A percentile compares a stretch with the other conserved stretches of the same genome.
Conservation (phyloP, 2,797 vertebrate species). For the Sebastes steindachneri region DNA sequence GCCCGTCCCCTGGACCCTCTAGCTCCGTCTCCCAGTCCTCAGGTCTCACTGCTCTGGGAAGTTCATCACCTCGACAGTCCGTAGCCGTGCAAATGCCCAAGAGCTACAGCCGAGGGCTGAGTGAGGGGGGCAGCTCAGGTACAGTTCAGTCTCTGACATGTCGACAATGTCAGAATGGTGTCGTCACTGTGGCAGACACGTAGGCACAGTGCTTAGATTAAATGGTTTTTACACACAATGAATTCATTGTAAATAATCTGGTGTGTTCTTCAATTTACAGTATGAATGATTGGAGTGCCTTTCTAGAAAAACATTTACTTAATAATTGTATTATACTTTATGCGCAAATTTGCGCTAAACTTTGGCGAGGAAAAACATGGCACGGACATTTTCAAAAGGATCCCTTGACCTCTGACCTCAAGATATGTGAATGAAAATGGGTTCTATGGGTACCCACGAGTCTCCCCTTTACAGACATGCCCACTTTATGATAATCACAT, state of each 20-base stretch:
- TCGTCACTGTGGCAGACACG: neutral
- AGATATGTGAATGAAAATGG: no score
- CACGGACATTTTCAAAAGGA: fast-evolving
- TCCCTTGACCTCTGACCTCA: no score
- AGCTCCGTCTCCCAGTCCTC: conserved; percentile 86
- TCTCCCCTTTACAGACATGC: no score
- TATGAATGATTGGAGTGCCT: no score
- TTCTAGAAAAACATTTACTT: no score
- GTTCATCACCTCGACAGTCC: conserved; percentile 91
- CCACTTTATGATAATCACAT: no score
- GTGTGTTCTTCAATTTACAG: no score
- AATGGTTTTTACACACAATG: neutral
- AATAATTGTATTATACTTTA: no score
- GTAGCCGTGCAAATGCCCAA: conserved; percentile 89
- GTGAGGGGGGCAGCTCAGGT: conserved; percentile 87
- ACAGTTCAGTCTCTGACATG: neutral
- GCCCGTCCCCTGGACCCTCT: conserved; percentile 79
- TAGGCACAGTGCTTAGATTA: neutral
- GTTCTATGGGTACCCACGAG: no score
- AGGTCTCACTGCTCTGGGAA: conserved; percentile 82
- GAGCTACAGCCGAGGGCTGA: conserved; percentile 85
- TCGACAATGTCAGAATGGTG: neutral
- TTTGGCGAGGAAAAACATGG: no score
- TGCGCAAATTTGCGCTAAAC: no score
- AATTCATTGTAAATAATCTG: neutral